Conservation (phyloP, 2,888 invertebrate species). For the Caenorhabditis plicata region DNA sequence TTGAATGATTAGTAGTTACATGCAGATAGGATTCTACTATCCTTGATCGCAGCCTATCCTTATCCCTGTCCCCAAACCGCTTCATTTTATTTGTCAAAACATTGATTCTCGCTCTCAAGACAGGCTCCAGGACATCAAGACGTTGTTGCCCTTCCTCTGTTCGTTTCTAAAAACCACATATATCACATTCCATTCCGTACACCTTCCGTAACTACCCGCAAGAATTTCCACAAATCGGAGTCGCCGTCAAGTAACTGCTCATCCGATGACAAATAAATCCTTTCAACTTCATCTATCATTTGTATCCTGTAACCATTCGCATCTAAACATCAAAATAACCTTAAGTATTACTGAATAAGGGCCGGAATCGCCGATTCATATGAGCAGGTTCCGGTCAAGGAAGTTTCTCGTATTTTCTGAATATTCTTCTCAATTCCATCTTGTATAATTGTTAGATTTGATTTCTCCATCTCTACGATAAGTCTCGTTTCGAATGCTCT, state of each 20-base stretch:
- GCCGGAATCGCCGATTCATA: conserved; percentile 23
- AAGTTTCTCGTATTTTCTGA: conserved; percentile 7
- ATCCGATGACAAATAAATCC: conserved; percentile 1
- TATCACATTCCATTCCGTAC: background rate
- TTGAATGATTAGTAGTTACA: too few species aligned
- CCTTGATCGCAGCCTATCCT: conserved; percentile 7
- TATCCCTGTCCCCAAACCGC: conserved; percentile 6
- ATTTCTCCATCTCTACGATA: conserved; percentile 6
- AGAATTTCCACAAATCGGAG: conserved; percentile 13
- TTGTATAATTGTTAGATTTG: conserved; percentile 3
- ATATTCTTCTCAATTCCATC: background rate
- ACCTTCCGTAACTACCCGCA: background rate
- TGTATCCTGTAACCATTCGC: conserved; percentile 2
- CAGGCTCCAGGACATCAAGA: conserved; percentile 46
- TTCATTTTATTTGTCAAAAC: conserved; percentile 8
- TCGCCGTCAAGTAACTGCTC: conserved; percentile 11
- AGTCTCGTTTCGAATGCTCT: conserved; percentile 8
- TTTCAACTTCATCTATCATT: conserved; percentile 11
- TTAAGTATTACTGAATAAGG: conserved; percentile 9
- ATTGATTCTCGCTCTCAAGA: conserved; percentile 53
- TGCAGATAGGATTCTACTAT: conserved; percentile 20
- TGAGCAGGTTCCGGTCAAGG: conserved; percentile 20
- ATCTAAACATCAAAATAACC: background rate
- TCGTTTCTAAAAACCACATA: conserved; percentile 3
- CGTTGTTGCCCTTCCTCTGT: conserved; percentile 16